A percentile compares a stretch with the other conserved stretches of the same genome.
Conservation (phyloP, 2,888 invertebrate genomes). For the Congeria kusceri region DNA sequence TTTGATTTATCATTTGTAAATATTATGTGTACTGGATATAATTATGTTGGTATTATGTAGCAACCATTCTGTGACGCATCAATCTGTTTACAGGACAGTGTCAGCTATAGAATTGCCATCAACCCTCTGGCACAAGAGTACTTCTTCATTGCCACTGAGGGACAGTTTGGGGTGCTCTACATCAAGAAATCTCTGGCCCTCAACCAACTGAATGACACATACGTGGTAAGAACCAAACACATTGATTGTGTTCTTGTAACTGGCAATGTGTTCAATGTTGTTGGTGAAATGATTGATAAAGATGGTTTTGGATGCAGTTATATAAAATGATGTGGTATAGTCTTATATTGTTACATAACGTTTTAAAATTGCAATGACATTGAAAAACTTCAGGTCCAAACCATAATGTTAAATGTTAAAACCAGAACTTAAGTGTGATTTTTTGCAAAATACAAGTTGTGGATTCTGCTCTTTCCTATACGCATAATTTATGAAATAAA, state of each 20-base stretch:
- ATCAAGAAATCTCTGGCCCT: constrained; percentile 61
- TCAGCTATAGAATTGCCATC: constrained; percentile 59
- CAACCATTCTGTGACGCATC: no score
- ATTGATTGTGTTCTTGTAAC: neutral
- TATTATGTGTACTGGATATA: neutral
- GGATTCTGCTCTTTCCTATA: no score
- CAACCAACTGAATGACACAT: constrained; percentile 47
- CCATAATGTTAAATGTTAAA: no score
- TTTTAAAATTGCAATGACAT: no score
- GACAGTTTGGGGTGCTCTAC: constrained; percentile 68
- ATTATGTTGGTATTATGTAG: no score
- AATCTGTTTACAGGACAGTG: constrained; percentile 56
- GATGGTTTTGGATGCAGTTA: neutral
- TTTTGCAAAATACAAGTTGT: no score
- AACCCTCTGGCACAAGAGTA: constrained; percentile 60
- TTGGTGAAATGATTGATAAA: neutral
- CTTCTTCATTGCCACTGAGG: constrained; percentile 73
- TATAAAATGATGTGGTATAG: no score
- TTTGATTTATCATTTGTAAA: no score
- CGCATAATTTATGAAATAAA: no score
- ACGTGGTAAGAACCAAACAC: constrained; percentile 52
- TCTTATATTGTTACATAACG: no score
- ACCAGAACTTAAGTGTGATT: no score
- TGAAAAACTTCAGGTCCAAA: no score
- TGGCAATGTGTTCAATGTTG: neutral